Evolutionary conservation across 2,888 invertebrate genomes (phyloP).

Genomic region (Heliconius ismenius): DNA sequence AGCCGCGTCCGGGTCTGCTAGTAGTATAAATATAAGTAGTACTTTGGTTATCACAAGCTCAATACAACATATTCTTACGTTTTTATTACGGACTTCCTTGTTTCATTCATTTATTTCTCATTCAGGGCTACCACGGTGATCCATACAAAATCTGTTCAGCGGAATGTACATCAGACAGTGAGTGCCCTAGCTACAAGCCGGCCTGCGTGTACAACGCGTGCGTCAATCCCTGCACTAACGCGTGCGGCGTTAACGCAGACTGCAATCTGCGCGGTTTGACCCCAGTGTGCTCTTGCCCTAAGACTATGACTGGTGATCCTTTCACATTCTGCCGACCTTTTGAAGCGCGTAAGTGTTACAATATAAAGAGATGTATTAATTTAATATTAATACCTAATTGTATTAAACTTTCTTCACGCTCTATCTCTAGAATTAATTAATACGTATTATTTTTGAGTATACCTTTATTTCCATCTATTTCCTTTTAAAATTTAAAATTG

Average conservation of each 20-base stretch:
- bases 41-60: too few species aligned
- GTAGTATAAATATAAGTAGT: too few species aligned
- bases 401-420: too few species aligned
- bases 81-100: too few species aligned
- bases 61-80: too few species aligned
- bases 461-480: too few species aligned
- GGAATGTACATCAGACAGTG: conserved; percentile 89
- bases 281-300: conserved; percentile 92
- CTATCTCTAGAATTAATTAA: too few species aligned
- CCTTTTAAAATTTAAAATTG: too few species aligned
- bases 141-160: conserved; percentile 88
- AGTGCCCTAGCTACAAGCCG: conserved; percentile 89
- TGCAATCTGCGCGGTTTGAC: conserved; percentile 90
- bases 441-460: too few species aligned
- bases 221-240: conserved; percentile 90
- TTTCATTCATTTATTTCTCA: not conserved
- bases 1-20: too few species aligned
- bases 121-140: conserved; percentile 89
- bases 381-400: not conserved
- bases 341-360: conserved; percentile 84
- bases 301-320: conserved; percentile 93
- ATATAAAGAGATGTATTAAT: not conserved
- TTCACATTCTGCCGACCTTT: conserved; percentile 91
- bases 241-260: conserved; percentile 90
- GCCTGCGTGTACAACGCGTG: conserved; percentile 92